Evolutionary conservation across 2,888 invertebrate genomes (phyloP), one percentile per base, ranked within the genome.

Genomic region (Lapara coniferarum): DNA sequence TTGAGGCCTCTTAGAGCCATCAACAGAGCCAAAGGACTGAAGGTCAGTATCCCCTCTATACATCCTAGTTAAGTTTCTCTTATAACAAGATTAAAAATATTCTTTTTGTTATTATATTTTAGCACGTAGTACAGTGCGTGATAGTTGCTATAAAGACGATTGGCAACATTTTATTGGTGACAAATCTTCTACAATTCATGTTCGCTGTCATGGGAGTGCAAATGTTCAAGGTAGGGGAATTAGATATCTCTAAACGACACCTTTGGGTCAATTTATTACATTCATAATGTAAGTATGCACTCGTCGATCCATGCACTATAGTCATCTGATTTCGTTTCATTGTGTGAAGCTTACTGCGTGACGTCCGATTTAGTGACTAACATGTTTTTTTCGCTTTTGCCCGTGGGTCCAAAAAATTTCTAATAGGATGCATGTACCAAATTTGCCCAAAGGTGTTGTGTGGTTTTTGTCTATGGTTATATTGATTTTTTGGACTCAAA

Each of bases 71-170:
- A 49, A 69, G 51, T 57, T 52, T 10, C 49, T 58, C 10, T n/a
- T 57, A 46, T 55, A 59, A 67, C 69, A 66, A 57, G 63, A 66
- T 51, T 70, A 63, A 69, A 63, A 53, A 66, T n/a, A 13, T 30
- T 13, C 44, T 69, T 49, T 69, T 56, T 70, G 76, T 76, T 82
- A 85, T 84, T 75, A 85, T 66, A 85, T 87, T 91, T 78, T 97
- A 99, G 98, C 99, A 99, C 96, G 99, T 99, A 95, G 99, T 99
- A 91, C 99, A 99, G 95, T 99, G 99, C 96, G 99, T 99, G 95
- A 98, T 99, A 95, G 99, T 99, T 94, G 98, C 99, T 86, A 97
- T 99, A 90, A 98, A 98, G 96, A 99, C 99, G 93, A 99, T 99
- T 94, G 99, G 99, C 94, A 99, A 99, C 96, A 99, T 99, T 95